A percentile compares a stretch with the other conserved stretches of the same genome.
Evolutionary conservation across 1,140 invertebrate genomes (phyloP).

Genomic region (Microplitis demolitor): DNA sequence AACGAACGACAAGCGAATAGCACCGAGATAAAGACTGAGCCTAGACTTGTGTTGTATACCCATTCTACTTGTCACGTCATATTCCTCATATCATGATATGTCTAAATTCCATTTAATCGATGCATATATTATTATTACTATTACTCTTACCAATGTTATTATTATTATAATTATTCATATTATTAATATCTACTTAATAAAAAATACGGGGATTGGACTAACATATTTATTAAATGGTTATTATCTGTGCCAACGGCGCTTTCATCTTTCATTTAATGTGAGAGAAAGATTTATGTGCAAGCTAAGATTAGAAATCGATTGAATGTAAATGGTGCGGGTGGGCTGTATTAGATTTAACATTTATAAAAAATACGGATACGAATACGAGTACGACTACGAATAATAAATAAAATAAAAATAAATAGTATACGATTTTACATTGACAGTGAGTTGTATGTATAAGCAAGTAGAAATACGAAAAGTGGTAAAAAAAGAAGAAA

Average conservation of each 20-base stretch:
- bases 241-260: constrained; percentile 11
- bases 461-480: neutral
- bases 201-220: too few species aligned
- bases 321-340: constrained; percentile 16
- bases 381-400: neutral
- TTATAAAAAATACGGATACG: neutral
- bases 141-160: neutral
- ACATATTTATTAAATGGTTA: neutral
- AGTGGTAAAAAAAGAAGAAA: neutral
- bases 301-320: constrained; percentile 16
- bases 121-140: neutral
- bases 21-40: neutral
- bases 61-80: constrained; percentile 8
- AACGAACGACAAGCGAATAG: constrained; percentile 12
- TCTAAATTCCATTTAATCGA: constrained; percentile 9
- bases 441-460: too few species aligned
- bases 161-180: neutral
- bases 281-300: constrained; percentile 9
- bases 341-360: neutral
- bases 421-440: too few species aligned
- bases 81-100: constrained; percentile 6
- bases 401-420: neutral
- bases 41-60: neutral
- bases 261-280: constrained; percentile 18
- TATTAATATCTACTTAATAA: neutral